A percentile compares a stretch with the other conserved stretches of the same genome.
Evolutionary conservation across 1,140 invertebrate genomes (phyloP).

Genomic region (Trichonephila clavata): DNA sequence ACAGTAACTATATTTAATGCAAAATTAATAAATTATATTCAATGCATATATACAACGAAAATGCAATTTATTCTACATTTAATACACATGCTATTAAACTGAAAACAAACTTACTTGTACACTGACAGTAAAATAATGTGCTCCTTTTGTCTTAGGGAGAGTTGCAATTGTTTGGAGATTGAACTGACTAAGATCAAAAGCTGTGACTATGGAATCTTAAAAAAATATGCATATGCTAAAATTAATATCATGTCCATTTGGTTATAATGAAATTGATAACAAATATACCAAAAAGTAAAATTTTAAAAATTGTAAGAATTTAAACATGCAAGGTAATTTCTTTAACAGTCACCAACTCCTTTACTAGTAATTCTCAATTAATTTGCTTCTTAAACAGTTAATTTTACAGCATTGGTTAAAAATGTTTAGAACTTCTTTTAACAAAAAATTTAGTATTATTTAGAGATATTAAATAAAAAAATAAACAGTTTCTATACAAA

Average conservation of each 20-base stretch:
- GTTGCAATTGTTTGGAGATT: slow-evolving; percentile 42
- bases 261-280: no score
- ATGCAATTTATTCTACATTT: no score
- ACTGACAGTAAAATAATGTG: slow-evolving; percentile 91
- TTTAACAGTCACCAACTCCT: background rate
- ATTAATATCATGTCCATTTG: no score
- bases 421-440: no score
- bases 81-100: background rate
- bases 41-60: no score
- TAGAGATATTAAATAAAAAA: no score
- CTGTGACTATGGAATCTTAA: slow-evolving; percentile 56
- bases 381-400: no score
- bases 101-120: slow-evolving; percentile 81
- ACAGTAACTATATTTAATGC: no score
- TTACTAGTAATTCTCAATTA: background rate
- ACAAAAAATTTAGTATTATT: no score
- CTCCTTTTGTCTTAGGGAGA: slow-evolving; percentile 91
- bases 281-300: background rate
- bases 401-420: no score
- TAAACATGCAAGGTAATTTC: background rate
- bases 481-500: no score
- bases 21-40: no score
- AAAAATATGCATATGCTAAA: background rate
- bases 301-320: background rate
- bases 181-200: slow-evolving; percentile 73